These are phyloP conservation scores for Hypotaenidia philippensis DNA, from an alignment of 2,797 vertebrate species.

Conservation along the genomic window DNA sequence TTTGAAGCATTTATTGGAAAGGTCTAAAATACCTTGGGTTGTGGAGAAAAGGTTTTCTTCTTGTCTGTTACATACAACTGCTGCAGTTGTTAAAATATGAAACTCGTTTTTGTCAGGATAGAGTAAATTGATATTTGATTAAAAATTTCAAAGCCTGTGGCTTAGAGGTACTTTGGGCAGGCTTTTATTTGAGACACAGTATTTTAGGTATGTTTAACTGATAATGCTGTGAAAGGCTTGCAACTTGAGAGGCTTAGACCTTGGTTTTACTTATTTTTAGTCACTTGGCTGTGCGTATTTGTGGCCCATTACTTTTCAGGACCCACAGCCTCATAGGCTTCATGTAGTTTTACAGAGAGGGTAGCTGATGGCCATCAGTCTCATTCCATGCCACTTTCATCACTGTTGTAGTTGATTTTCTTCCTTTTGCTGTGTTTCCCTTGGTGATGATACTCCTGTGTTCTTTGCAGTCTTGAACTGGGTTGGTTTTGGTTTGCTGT, in stretches of 20 bases:
- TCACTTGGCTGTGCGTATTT: background rate
- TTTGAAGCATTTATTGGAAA: slow-evolving; percentile 7
- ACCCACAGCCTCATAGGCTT: background rate
- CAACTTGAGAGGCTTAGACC: background rate
- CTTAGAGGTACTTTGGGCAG: background rate
- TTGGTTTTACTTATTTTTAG: background rate
- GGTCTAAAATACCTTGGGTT: background rate
- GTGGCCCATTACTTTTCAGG: background rate
- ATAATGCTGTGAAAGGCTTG: background rate
- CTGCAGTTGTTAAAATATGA: background rate
- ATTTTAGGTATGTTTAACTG: background rate
- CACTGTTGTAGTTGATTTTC: background rate
- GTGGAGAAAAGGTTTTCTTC: background rate
- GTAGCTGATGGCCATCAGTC: background rate
- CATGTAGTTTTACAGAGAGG: background rate
- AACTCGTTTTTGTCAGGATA: background rate
- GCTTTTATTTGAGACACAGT: background rate
- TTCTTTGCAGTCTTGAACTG: background rate
- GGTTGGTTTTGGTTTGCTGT: background rate
- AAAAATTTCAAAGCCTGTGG: background rate
- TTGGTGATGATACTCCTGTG: background rate
- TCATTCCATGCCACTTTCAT: background rate
- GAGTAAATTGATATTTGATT: background rate
- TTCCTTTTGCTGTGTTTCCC: background rate
- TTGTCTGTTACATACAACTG: background rate